Evolutionary conservation across 2,888 invertebrate species (phyloP), one percentile per base, ranked within the genome.

Genomic region (Agonopterix alstromeriana): DNA sequence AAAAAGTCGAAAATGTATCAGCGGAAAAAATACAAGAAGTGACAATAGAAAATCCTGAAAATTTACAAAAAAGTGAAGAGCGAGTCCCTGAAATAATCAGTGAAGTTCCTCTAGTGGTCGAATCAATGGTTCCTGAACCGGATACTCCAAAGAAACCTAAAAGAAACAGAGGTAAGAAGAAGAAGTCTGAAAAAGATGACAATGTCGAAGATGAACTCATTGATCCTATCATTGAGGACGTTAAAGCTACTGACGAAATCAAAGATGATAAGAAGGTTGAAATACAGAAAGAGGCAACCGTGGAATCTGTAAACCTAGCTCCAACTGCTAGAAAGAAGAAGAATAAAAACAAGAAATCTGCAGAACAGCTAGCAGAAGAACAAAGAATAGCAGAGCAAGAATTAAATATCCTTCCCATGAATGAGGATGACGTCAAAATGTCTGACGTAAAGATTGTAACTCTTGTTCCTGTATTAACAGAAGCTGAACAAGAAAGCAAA

Each of bases 81-180:
- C 56, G 64, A 40, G 65, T 67, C 5, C 65, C 65, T n/a, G 67
- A 67, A 63, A 63, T 65, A 43, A 50, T 60, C 3, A 67, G 63
- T 65, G 71, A 67, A 56, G 43, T 59, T 45, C n/a, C 51, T 9
- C 43, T 52, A 40, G 47, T 44, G 9, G 36, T 43, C 10, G 57
- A 59, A 42, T 46, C 56, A 51, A 55, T 56, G 47, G 27, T 52
- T 12, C 10, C 42, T 10, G 67, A 65, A 47, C 67, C 63, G 50
- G 71, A 73, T 48, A 61, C 63, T 11, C 89, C 89, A 1, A 81
- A 82, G n/a, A 88, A 87, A 63, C 89, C 89, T 0, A 88, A 89
- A 61, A 66, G 89, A 53, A 83, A 77, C 46, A 74, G 79, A 69
- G 78, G 79, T 52, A 87, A 86, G 54, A 89, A 88, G 59, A 88